phyloP scores from a whole-genome alignment of 1,140 invertebrate genomes.

The Bombus fervidus region DNA sequence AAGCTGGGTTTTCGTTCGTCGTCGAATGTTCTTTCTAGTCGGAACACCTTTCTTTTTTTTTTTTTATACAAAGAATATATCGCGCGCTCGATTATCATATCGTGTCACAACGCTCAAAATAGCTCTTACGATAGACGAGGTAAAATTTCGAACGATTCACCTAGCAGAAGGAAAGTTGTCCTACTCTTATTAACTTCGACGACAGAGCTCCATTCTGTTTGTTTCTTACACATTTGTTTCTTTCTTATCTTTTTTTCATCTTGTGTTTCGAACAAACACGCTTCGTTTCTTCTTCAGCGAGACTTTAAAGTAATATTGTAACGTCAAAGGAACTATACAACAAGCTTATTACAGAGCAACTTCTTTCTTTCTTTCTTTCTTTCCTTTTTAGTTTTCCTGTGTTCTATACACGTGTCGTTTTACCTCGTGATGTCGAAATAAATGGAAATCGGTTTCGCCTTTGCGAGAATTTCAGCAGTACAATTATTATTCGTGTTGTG shows the following conservation, averaged over 20 bases:
- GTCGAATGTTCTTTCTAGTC: not conserved
- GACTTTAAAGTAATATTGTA: constrained; percentile 64
- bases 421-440: not conserved
- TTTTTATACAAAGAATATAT: constrained; percentile 28
- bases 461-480: not conserved
- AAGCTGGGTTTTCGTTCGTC: not conserved
- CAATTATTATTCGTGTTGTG: not conserved
- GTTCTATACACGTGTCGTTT: not conserved
- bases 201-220: constrained; percentile 2
- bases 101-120: not conserved
- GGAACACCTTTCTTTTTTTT: constrained; percentile 4
- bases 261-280: not conserved
- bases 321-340: constrained; percentile 56
- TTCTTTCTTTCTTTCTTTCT: not conserved
- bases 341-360: constrained; percentile 58
- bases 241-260: not conserved
- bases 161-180: not conserved
- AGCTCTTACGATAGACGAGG: not conserved
- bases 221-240: not conserved
- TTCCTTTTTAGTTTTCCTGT: constrained; percentile 4
- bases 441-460: constrained; percentile 6
- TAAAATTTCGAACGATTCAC: constrained; percentile 8
- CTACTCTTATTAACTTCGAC: constrained; percentile 7
- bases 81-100: not conserved
- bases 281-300: constrained; percentile 7